Evolutionary conservation across 2,113 vertebrate species (phyloP).

Genomic region (Callipepla californica): DNA sequence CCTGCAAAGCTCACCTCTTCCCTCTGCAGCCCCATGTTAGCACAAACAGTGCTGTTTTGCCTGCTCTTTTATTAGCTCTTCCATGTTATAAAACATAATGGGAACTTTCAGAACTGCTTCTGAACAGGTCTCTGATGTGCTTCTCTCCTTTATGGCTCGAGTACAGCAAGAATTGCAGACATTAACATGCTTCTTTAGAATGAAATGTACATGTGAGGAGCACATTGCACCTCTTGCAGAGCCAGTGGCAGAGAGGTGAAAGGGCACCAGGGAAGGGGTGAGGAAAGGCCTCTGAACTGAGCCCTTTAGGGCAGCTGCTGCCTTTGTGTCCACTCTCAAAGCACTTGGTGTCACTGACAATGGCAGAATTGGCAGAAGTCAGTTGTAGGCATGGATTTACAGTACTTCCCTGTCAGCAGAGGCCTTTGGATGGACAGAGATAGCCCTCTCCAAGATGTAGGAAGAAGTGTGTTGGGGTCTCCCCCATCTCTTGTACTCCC

Average conservation of each 20-base stretch:
- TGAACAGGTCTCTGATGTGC: conserved; percentile 42
- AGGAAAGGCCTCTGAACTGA: neutral
- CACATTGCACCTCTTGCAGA: conserved; percentile 34
- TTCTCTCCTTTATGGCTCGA: conserved; percentile 66
- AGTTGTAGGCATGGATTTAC: neutral
- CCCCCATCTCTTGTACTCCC: neutral
- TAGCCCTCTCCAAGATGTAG: neutral
- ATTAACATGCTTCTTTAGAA: conserved; percentile 72
- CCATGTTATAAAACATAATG: conserved; percentile 63
- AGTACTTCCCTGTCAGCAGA: conserved; percentile 8
- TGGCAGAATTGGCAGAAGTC: neutral
- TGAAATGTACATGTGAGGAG: conserved; percentile 68
- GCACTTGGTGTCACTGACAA: neutral
- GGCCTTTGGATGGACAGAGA: neutral
- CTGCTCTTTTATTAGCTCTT: conserved; percentile 60
- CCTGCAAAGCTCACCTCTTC: neutral
- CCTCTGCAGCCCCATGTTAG: neutral
- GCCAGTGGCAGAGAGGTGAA: neutral
- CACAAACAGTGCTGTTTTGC: neutral
- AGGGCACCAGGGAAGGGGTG: neutral
- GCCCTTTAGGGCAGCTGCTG: neutral
- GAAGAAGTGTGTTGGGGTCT: neutral
- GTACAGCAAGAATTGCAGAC: conserved; percentile 61
- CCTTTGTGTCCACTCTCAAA: neutral
- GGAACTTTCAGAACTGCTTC: conserved; percentile 48